Evolutionary conservation across 2,797 vertebrate species (phyloP), one percentile per base, ranked within the genome.

Genomic region (Eptatretus atami): DNA sequence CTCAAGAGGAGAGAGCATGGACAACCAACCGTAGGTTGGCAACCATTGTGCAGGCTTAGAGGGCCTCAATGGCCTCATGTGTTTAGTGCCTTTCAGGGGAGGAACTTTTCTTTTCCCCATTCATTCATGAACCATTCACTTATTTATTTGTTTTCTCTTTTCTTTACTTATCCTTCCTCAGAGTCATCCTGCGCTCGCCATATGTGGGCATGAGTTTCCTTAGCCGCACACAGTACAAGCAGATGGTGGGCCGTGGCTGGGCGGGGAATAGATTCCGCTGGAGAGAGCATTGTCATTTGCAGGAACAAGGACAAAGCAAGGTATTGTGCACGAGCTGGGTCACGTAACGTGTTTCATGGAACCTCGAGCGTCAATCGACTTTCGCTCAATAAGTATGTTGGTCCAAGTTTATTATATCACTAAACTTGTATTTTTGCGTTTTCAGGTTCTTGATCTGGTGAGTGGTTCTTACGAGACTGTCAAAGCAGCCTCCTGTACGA

Each of bases 201-300:
- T 94, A 86, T 61, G 73, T 95, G 70, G 88, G 79, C 24, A 73
- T 68, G 2, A 80, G 84, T 64, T 86, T 90, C 75, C 73, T 98
- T 69, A 88, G 77, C 76, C 82, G 79, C 71, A 87, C 71, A 70
- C 88, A 90, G 66, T 98, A 98, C 71, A 84, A 93, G 64, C 90
- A 98, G 73, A 98, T 95, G 87, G 76, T 83, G 66, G 90, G 88
- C 24, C 77, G 90, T 69, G 19, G 90, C 87, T 12, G 88, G 90
- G 2, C 78, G 88, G 1, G 90, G 90, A 10, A 83, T 95, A 65
- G 88, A 94, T 70, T 70, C 71, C 1, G 63, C 66, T 65, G 90
- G 90, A 9, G 90, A 98, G 75, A 95, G 90, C 65, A 78, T 95
- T 72, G 81, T 94, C 53, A 80, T 94, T 72, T 70, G 80, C 55